Evolutionary conservation across 2,113 vertebrate species (phyloP), one percentile per base, ranked within the genome.

Genomic region (Chlamydotis undulata): DNA sequence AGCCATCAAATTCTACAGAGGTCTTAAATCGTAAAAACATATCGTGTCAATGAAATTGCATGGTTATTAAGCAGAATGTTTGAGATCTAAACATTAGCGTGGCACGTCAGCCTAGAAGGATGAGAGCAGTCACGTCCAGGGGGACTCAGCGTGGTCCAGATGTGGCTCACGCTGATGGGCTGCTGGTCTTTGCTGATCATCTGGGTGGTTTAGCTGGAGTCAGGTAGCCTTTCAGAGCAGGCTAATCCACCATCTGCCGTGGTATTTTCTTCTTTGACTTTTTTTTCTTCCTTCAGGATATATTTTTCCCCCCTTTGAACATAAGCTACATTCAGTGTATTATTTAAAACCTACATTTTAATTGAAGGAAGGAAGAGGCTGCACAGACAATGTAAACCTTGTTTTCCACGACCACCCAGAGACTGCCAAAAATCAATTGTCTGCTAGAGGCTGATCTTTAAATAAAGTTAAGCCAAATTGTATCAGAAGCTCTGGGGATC

Each of bases 1-100:
- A 86, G 74, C 68, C 92, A 77, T 97, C 92, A 97, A 95, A 94
- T 88, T 93, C 87, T 95, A 69, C 86, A 43, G 79, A 85, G 83
- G 93, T 65, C 92, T 96, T 94, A 74, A 94, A 92, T 76, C 14
- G 78, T 93, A 67, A 87, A 95, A 97, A 93, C 6, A n/a, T 89
- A 89, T 97, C 70, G 8, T 69, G 7, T 37, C 83, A 84, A 41
- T 37, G 89, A 85, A 96, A 87, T 25, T 15, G 74, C 80, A 71
- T 3, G 23, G 73, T 95, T 88, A 88, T 69, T 77, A 93, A 87
- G 94, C 14, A n/a, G 35, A 88, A 21, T 6, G 83, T 49, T 64
- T 64, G 28, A 53, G 73, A 77, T 19, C 45, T 13, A 87, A 86
- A 61, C 52, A 8, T 52, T 68, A 56, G 57, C 9, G 21, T 8